These are phyloP conservation scores for Halisarca cf. caerulea DNA, from an alignment of 37 sponge, comb jelly and placozoan genomes.

Conservation along the genomic window DNA sequence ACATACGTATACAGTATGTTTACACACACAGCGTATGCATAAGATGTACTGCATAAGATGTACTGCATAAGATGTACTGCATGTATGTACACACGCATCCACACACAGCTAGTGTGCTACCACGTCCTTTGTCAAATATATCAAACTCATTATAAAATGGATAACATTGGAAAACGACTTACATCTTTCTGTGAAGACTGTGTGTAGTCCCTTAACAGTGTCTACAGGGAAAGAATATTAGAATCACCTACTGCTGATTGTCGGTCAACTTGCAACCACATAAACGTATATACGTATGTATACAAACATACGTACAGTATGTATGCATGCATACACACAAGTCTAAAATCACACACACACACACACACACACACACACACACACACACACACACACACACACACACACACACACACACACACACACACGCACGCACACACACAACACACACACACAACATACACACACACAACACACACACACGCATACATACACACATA, in stretches of 20 bases:
- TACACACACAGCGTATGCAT: too few species aligned
- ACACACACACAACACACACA: too few species aligned
- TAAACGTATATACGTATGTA: neutral
- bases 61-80: too few species aligned
- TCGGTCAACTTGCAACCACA: too few species aligned
- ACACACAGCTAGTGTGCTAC: too few species aligned
- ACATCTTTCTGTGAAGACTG: neutral
- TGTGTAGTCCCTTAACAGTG: neutral
- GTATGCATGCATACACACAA: neutral
- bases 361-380: slow-evolving; percentile 12
- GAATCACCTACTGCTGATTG: neutral
- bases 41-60: too few species aligned
- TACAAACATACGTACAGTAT: neutral
- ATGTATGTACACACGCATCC: too few species aligned
- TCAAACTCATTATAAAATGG: neutral
- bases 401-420: too few species aligned
- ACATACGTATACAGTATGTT: too few species aligned
- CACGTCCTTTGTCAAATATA: neutral
- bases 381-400: neutral
- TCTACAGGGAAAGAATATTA: neutral
- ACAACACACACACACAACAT: neutral
- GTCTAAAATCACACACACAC: too few species aligned
- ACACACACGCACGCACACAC: neutral
- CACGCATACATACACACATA: too few species aligned
- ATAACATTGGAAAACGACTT: neutral